These are phyloP conservation scores for Serinus canaria DNA, from an alignment of 2,113 vertebrate genomes.

Conservation along the genomic window DNA sequence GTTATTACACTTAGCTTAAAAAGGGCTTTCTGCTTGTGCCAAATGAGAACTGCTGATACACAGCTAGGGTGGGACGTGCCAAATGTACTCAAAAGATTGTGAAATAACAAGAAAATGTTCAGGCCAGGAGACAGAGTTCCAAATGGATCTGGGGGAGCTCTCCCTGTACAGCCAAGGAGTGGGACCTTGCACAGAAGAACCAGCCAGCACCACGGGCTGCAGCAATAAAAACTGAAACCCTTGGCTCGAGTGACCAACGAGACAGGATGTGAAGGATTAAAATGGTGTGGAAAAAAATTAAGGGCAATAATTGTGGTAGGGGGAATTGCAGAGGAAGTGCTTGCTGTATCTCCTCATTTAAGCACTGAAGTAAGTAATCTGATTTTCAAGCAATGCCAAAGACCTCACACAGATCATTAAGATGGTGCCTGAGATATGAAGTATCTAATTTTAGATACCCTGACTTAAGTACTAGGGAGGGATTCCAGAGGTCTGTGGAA, in stretches of 20 bases:
- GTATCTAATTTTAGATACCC: conserved; percentile 52
- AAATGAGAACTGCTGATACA: neutral
- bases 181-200: neutral
- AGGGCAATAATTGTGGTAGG: neutral
- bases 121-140: neutral
- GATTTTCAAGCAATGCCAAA: conserved; percentile 47
- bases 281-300: neutral
- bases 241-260: neutral
- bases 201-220: neutral
- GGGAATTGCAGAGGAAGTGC: conserved; percentile 9
- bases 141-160: neutral
- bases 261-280: neutral
- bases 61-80: neutral
- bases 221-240: neutral
- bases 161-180: neutral
- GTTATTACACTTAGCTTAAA: neutral
- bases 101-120: neutral
- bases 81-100: neutral
- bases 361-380: conserved; percentile 32
- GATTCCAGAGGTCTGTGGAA: neutral
- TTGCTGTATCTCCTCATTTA: neutral
- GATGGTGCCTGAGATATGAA: conserved; percentile 59
- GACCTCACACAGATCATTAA: conserved; percentile 64
- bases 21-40: neutral
- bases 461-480: neutral